These are phyloP conservation scores for Autographa pulchrina DNA, from an alignment of 2,888 invertebrate genomes.

Conservation along the genomic window DNA sequence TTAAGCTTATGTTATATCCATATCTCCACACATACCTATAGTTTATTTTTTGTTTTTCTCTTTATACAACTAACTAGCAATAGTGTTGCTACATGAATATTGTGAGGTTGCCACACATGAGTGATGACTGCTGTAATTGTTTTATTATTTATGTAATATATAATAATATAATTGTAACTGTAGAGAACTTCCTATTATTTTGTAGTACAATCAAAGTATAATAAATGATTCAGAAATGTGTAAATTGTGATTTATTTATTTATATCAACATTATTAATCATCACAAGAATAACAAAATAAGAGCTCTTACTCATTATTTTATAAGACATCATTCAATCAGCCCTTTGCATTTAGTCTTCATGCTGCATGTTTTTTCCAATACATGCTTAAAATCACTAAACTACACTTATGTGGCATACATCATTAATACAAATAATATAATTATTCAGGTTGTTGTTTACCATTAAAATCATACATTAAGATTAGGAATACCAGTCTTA, in stretches of 20 bases:
- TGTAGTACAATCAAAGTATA: constrained; percentile 89
- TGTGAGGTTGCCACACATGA: constrained; percentile 73
- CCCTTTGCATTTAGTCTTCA: too few relatives aligned
- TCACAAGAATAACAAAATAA: neutral
- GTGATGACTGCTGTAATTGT: constrained; percentile 82
- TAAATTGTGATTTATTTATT: constrained; percentile 56
- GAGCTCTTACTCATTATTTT: too few relatives aligned
- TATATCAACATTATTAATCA: constrained; percentile 8
- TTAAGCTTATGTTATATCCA: constrained; percentile 66
- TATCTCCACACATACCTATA: constrained; percentile 56
- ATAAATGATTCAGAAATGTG: constrained; percentile 86
- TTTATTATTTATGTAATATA: constrained; percentile 88
- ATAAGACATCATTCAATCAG: too few relatives aligned
- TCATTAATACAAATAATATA: neutral
- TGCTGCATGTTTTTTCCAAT: too few relatives aligned
- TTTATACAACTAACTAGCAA: constrained; percentile 66
- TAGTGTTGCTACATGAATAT: constrained; percentile 68
- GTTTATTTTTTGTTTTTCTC: constrained; percentile 61
- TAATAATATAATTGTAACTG: constrained; percentile 83
- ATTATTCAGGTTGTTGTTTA: neutral
- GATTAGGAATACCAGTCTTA: constrained; percentile 83
- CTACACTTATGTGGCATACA: neutral
- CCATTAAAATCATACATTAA: constrained; percentile 72
- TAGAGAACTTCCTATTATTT: constrained; percentile 90
- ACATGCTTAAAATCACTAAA: too few relatives aligned